Evolutionary conservation across 2,113 vertebrate species (phyloP).

Genomic region (Crotalus tigris): DNA sequence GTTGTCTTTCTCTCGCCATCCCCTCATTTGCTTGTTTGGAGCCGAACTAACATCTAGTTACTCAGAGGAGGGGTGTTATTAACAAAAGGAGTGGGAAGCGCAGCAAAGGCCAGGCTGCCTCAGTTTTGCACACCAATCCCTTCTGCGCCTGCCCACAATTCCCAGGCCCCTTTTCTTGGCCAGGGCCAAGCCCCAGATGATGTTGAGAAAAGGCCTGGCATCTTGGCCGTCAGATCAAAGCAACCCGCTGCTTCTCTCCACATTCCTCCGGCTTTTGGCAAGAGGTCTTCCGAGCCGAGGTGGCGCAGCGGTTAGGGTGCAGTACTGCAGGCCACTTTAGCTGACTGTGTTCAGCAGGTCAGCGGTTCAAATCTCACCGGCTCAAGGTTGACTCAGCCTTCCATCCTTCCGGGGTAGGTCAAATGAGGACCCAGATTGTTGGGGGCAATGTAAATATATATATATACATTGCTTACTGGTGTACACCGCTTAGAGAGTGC

Average conservation of each 20-base stretch:
- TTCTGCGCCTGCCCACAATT: not conserved
- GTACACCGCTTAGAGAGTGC: no score
- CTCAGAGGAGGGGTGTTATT: not conserved
- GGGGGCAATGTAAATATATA: no score
- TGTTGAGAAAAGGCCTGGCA: not conserved
- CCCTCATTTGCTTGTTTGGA: not conserved
- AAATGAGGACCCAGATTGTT: no score
- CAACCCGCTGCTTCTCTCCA: not conserved
- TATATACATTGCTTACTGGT: no score
- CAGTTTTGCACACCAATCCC: not conserved
- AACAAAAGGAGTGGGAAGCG: not conserved
- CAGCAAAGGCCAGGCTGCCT: not conserved
- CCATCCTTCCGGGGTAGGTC: no score
- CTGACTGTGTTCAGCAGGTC: no score
- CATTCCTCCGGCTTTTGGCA: not conserved
- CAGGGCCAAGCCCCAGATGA: not conserved
- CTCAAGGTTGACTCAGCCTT: no score
- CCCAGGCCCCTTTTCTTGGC: not conserved
- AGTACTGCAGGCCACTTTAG: no score
- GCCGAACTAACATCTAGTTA: constrained; percentile 16
- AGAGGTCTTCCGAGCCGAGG: no score
- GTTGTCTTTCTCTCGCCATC: constrained; percentile 36
- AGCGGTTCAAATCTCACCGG: no score
- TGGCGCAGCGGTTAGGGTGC: no score
- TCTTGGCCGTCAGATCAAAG: not conserved